These are phyloP conservation scores for Herpailurus yagouaroundi DNA, from an alignment of 2,113 vertebrate species.

Conservation along the genomic window DNA sequence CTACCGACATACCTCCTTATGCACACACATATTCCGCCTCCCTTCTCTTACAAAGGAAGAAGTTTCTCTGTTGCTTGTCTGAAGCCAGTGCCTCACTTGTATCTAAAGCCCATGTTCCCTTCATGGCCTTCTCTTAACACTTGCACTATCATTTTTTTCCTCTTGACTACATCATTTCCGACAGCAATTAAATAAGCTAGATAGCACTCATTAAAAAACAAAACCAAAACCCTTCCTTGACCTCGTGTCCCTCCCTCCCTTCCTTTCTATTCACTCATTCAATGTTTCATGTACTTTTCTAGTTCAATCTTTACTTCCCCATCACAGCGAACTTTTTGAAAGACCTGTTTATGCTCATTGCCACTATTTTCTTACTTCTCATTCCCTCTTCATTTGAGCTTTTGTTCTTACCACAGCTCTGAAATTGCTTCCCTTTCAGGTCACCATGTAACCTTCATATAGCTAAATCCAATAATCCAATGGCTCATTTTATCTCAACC, in stretches of 20 bases:
- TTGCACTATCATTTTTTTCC: background rate
- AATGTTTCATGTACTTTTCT: background rate
- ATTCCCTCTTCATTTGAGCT: background rate
- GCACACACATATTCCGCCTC: background rate
- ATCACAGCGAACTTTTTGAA: background rate
- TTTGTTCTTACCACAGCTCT: background rate
- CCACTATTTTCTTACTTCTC: background rate
- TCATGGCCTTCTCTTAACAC: no score
- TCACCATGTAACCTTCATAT: background rate
- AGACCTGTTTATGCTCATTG: background rate
- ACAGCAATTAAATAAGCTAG: background rate
- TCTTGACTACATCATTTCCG: background rate
- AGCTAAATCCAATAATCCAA: background rate
- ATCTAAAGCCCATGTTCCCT: no score
- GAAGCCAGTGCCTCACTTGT: background rate
- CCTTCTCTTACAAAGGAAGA: background rate
- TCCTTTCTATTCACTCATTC: background rate
- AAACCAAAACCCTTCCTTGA: background rate
- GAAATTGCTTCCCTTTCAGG: background rate
- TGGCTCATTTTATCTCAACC: background rate
- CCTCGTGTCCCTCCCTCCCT: background rate
- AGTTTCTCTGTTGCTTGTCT: background rate
- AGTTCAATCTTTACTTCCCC: background rate
- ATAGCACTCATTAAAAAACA: background rate
- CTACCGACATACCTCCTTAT: background rate